phyloP scores from a whole-genome alignment of 2,888 invertebrate species.

The Microctonus hyperodae region DNA sequence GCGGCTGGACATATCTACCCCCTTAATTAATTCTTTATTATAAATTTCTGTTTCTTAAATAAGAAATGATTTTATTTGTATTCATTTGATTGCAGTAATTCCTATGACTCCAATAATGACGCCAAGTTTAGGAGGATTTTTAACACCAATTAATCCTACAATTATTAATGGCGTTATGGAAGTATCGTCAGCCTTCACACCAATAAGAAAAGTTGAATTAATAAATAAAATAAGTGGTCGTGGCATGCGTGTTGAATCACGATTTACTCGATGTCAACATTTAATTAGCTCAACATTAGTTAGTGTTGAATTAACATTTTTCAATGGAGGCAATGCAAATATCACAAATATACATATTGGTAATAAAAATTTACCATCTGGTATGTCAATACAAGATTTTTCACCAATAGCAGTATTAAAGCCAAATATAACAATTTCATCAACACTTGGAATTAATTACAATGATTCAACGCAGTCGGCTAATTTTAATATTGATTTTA shows the following conservation, averaged over 20 bases:
- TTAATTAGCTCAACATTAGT: conserved; percentile 83
- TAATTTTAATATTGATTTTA: conserved; percentile 77
- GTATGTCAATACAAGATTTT: conserved; percentile 80
- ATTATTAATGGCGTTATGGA: conserved; percentile 55
- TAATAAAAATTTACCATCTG: conserved; percentile 75
- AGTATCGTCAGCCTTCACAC: conserved; percentile 69
- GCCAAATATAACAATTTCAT: conserved; percentile 71
- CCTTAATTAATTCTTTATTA: conserved; percentile 49
- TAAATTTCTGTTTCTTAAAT: conserved; percentile 9
- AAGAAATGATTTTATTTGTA: conserved; percentile 5
- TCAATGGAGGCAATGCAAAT: conserved; percentile 74
- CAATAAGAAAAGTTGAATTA: conserved; percentile 70
- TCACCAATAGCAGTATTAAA: conserved; percentile 72
- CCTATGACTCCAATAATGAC: conserved; percentile 79
- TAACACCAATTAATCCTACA: conserved; percentile 69
- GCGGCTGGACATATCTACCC: too few relatives aligned
- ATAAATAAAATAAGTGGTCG: conserved; percentile 76
- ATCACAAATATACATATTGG: conserved; percentile 75
- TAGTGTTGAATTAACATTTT: conserved; percentile 80
- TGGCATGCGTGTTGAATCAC: conserved; percentile 71
- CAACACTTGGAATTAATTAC: conserved; percentile 86
- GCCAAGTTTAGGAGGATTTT: conserved; percentile 80
- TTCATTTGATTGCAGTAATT: conserved; percentile 63
- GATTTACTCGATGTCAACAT: conserved; percentile 82
- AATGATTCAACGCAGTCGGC: conserved; percentile 92